Conservation (phyloP, 2,888 invertebrate species). For the Lepidonotus clava region DNA sequence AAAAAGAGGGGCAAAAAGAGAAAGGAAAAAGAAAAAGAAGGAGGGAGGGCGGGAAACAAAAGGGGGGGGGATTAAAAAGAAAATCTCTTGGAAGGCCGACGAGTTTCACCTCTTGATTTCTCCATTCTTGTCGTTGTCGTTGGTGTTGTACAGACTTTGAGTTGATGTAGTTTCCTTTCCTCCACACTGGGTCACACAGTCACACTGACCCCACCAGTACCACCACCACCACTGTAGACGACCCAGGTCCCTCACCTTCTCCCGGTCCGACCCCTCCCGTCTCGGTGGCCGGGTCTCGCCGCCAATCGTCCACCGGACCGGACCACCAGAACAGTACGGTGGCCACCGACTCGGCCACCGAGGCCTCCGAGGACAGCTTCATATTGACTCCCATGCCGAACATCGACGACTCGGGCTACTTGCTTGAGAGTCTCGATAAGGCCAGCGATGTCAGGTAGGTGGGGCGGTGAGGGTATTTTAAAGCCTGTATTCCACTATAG, state of each 20-base stretch:
- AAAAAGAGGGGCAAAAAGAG: no score
- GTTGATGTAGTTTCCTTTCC: conserved; percentile 4
- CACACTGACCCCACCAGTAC: not conserved
- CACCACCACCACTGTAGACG: not conserved
- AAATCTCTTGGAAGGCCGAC: no score
- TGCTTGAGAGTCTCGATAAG: not conserved
- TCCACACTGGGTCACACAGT: no score
- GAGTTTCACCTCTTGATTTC: no score
- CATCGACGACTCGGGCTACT: conserved; percentile 14
- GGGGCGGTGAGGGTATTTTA: no score
- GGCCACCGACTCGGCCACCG: not conserved
- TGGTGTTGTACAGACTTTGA: no score
- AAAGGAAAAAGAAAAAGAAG: no score
- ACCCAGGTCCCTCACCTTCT: not conserved
- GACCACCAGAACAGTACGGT: not conserved
- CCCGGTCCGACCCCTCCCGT: not conserved
- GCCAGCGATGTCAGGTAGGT: conserved; percentile 6
- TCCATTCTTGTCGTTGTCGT: no score
- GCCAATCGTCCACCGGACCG: no score
- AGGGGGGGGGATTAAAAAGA: no score
- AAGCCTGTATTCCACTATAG: no score
- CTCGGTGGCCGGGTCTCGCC: not conserved
- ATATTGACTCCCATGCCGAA: conserved; percentile 15
- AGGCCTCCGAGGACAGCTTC: not conserved
- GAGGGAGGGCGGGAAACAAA: no score